Base-by-base conservation (phyloP, 2,888 invertebrate species). In the Perizoma flavofasciatum region DNA sequence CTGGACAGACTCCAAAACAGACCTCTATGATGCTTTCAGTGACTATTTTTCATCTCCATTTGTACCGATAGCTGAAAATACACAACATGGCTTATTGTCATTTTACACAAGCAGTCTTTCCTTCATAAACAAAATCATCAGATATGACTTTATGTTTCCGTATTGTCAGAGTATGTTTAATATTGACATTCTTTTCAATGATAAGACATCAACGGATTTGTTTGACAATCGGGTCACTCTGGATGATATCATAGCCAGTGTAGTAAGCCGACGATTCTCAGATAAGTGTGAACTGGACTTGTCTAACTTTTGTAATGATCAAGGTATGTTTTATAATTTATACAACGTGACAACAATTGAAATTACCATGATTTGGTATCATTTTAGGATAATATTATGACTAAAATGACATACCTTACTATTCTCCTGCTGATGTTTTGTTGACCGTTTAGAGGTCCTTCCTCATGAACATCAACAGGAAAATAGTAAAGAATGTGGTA, bases 81-180 rank as follows among this genome's bases (percentile, higher is more conserved):
- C 69, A 0, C 76, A 80, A 37, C 73, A 78, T 5, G 77, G 80
- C 1, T 69, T 88, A 3, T 72, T 78, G 33, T 77, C 82, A 33
- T 90, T 91, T 59, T 86, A 90, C 61, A 89, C 90, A 10, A 83
- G 79, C 55, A 89, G 79, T 55, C 68, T 91, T 0, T 73, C 63
- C 33, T 68, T 90, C 5, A 67, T 92, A 37, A 41, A 78, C 7
- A 86, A 87, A 60, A 78, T 89, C 4, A 75, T 88, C 37, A 85
- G 83, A 66, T 68, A 79, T 9, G 89, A 90, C 58, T 92, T 89
- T 55, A 79, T 89, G 75, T 89, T 91, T 59, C 85, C 86, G 0
- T 82, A 79, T 47, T 71, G 79, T 59, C 78, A 83, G 40, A 85
- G 73, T 49, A 88, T 89, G 88, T 86, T 73, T 39, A 86, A 78